Percentiles rank a stretch among this genome's conserved stretches.
Conservation (phyloP, 2,888 invertebrate genomes). For the Chloroclysta siterata region DNA sequence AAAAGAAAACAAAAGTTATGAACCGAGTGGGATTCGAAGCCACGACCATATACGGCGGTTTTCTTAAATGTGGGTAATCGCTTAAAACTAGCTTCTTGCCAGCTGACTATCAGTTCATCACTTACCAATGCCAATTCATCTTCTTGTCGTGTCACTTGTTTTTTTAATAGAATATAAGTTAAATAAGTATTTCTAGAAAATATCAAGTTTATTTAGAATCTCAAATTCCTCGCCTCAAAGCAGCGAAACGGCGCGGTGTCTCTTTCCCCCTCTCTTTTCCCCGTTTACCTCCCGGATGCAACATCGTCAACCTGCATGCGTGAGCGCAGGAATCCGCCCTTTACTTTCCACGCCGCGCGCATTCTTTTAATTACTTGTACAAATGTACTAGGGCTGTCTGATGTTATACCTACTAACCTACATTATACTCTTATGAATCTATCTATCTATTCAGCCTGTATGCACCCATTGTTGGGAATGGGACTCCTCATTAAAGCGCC, state of each 20-base stretch:
- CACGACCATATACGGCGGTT: no score
- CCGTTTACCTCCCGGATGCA: conserved; percentile 49
- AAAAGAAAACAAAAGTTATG: no score
- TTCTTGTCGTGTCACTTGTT: no score
- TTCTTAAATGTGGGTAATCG: no score
- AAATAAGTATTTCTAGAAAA: neutral
- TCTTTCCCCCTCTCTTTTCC: neutral
- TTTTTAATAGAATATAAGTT: no score
- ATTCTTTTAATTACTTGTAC: conserved; percentile 54
- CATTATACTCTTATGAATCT: neutral
- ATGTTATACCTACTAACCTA: conserved; percentile 2
- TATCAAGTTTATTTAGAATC: neutral
- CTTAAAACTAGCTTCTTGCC: no score
- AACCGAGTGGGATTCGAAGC: no score
- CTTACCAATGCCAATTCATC: no score
- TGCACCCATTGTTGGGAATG: no score
- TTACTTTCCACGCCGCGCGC: conserved; percentile 51
- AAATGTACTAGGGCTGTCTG: conserved; percentile 45
- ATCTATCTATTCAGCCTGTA: no score
- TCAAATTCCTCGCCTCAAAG: conserved; percentile 8
- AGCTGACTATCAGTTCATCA: no score
- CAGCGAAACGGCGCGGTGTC: conserved; percentile 42
- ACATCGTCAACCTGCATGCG: conserved; percentile 56
- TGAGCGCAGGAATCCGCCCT: conserved; percentile 64
- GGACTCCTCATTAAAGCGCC: no score